Percentiles rank a stretch among this genome's conserved stretches.
Evolutionary conservation across 2,797 vertebrate genomes (phyloP).

Genomic region (Prunella strophiata): DNA sequence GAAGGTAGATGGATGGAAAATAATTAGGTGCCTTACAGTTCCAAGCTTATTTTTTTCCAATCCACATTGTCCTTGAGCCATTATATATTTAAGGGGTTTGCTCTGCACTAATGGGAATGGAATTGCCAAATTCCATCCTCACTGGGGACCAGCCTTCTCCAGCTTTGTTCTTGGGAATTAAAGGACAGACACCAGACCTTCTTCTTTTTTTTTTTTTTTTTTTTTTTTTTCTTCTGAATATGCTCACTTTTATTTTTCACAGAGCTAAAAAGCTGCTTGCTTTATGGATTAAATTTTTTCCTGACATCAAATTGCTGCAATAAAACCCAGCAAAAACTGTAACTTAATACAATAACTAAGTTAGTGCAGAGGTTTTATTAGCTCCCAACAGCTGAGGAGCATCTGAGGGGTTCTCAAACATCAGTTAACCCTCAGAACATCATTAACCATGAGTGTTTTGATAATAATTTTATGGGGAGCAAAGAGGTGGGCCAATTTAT

Average conservation of each 20-base stretch:
- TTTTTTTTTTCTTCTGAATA: background rate
- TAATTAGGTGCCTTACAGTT: background rate
- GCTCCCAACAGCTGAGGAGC: background rate
- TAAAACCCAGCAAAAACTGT: rapidly evolving
- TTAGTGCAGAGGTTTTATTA: background rate
- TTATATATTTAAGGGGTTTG: background rate
- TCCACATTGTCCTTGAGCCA: background rate
- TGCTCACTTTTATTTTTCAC: background rate
- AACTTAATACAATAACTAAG: background rate
- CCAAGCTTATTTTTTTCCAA: background rate
- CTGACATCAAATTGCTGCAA: background rate
- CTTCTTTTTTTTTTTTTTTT: background rate
- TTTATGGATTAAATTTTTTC: background rate
- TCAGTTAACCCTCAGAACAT: background rate
- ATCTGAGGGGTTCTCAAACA: background rate
- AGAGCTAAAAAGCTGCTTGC: background rate
- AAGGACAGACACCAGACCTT: background rate
- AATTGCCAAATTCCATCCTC: background rate
- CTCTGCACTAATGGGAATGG: background rate
- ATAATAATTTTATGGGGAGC: background rate
- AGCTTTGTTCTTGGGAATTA: background rate
- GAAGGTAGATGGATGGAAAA: conserved; percentile 1
- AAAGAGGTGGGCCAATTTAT: background rate
- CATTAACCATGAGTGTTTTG: rapidly evolving
- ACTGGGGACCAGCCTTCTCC: background rate